Conservation (phyloP, 2,797 vertebrate species). For the Chrysocyon brachyurus region DNA sequence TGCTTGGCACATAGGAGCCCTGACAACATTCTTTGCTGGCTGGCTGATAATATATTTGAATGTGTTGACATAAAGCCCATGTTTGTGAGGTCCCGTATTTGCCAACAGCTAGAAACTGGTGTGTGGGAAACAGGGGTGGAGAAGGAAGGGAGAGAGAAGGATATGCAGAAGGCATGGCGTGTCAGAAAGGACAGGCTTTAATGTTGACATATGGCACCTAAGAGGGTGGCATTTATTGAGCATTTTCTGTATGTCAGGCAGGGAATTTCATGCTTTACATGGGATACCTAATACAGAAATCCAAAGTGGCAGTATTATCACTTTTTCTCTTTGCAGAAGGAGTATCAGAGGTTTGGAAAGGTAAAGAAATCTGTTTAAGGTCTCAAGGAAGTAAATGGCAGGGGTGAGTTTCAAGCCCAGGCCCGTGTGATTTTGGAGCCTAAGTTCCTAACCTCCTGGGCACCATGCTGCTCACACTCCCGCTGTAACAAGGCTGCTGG, state of each 20-base stretch:
- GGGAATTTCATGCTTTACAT: not conserved
- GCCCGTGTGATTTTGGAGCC: not conserved
- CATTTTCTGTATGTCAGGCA: not conserved
- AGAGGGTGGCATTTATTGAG: not conserved
- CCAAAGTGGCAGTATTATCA: not conserved
- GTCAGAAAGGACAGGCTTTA: not conserved
- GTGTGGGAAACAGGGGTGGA: not conserved
- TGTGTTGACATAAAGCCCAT: not conserved
- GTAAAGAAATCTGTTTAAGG: constrained; percentile 13
- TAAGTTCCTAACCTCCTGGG: not conserved
- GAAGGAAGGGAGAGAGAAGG: not conserved
- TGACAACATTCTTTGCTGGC: not conserved
- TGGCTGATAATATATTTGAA: not conserved
- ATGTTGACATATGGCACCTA: not conserved
- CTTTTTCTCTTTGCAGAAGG: not conserved
- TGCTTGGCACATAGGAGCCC: not conserved
- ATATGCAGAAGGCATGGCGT: not conserved
- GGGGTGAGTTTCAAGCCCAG: not conserved
- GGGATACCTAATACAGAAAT: not conserved
- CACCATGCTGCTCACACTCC: not conserved
- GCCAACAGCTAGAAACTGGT: not conserved
- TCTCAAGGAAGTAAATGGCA: constrained; percentile 18
- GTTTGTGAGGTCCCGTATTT: not conserved
- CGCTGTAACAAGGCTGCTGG: not conserved
- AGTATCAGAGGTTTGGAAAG: not conserved